These are phyloP conservation scores for Strix uralensis DNA, from an alignment of 2,113 vertebrate species.

Conservation along the genomic window DNA sequence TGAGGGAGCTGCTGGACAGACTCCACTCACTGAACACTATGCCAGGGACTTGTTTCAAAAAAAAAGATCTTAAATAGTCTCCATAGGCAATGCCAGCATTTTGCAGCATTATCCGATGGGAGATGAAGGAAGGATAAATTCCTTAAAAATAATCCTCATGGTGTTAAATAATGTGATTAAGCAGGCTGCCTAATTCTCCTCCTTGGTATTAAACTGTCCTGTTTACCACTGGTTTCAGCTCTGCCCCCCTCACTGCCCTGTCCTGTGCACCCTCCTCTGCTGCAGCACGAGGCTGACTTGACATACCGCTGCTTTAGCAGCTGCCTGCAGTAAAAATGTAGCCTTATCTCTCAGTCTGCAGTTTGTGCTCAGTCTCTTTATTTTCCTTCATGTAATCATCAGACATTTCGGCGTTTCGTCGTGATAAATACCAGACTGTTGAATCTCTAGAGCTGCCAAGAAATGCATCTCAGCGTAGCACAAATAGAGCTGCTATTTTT, in stretches of 20 bases:
- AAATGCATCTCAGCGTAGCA: not conserved
- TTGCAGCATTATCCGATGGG: rapidly evolving
- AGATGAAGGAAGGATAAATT: not conserved
- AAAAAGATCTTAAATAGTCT: not conserved
- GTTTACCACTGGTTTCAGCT: not conserved
- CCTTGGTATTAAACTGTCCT: not conserved
- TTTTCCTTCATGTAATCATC: conserved; percentile 40
- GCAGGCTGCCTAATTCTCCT: not conserved
- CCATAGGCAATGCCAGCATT: not conserved
- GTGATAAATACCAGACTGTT: conserved; percentile 67
- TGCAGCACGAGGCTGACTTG: not conserved
- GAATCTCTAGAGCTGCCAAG: conserved; percentile 57
- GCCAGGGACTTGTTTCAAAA: not conserved
- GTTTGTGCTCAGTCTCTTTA: conserved; percentile 19
- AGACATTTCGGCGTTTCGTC: not conserved
- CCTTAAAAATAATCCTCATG: not conserved
- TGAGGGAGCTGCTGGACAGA: not conserved
- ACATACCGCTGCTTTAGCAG: not conserved
- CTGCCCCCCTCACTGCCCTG: not conserved
- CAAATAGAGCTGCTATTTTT: conserved; percentile 56
- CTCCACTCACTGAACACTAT: not conserved
- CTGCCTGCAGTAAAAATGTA: not conserved
- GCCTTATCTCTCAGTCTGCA: conserved; percentile 35
- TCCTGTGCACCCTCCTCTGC: not conserved
- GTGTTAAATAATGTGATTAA: not conserved